These are phyloP conservation scores for Nestor notabilis DNA, from an alignment of 2,113 vertebrate species.

Conservation along the genomic window DNA sequence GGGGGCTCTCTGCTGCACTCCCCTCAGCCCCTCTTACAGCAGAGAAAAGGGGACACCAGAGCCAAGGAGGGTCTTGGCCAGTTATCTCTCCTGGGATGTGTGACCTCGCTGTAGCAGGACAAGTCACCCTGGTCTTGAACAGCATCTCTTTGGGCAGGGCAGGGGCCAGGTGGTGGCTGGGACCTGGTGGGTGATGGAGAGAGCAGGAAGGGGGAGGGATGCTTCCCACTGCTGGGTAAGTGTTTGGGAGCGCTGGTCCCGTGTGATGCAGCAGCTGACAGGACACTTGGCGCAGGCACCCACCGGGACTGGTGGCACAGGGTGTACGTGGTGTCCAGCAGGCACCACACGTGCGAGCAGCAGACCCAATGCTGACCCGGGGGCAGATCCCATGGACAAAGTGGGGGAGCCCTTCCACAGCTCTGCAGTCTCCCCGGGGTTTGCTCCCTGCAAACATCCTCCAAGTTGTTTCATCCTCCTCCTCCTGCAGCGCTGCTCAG, in stretches of 20 bases:
- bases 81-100: background rate
- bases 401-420: background rate
- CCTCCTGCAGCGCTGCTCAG: background rate
- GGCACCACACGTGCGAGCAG: background rate
- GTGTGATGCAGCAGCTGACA: background rate
- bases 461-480: background rate
- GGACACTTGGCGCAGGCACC: background rate
- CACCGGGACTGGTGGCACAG: background rate
- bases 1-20: background rate
- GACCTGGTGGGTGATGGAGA: background rate
- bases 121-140: background rate
- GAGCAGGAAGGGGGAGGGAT: background rate
- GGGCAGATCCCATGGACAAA: fast-evolving
- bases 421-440: background rate
- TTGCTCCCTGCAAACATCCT: background rate
- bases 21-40: background rate
- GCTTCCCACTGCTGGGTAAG: background rate
- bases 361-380: background rate
- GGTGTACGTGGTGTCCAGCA: background rate
- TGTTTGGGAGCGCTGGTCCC: background rate
- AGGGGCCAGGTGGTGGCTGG: background rate
- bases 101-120: background rate
- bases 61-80: background rate
- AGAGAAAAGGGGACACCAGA: background rate
- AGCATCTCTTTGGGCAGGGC: background rate